Base-by-base conservation (phyloP, 2,113 vertebrate genomes). In the Tetrao urogallus region DNA sequence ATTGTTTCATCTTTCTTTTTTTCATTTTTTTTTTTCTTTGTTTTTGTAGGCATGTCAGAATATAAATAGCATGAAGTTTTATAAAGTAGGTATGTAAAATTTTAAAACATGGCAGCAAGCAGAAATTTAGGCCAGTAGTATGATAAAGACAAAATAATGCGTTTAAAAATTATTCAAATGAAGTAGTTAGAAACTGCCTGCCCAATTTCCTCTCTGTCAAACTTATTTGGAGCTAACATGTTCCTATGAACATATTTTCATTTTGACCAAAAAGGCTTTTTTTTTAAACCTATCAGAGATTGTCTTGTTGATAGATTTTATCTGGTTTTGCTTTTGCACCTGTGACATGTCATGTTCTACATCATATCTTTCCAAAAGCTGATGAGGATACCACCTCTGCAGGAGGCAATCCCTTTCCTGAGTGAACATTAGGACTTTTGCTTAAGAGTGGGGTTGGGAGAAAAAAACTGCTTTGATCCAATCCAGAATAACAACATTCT, bases 21-120 rank as follows among this genome's bases (percentile, higher is more conserved):
- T 2, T 20, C 3, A 2, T 1, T 1, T 52, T 57, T 78, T 75
- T 78, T 75, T 40, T 15, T 45, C 3, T 21, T 8, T 4, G 1
- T 2, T 43, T 57, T 84, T 83, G 54, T n/a, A 2, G 25, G 60
- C 15, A 21, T 40, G 20, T 54, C 8, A 48, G 57, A 86, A 63
- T 57, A 52, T 20, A 47, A 72, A 28, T 76, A 17, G 2, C 14
- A 57, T 42, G 28, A 52, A 34, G 4, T 61, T 69, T 86, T 69
- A 69, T 67, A 60, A 86, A 91, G 58, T 36, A 6, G 3, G 0
- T 47, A 32, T 24, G 2, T 15, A n/a, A 12, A 63, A 38, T n/a
- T 80, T 75, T 48, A 38, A 70, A 73, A 63, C 54, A 11, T 20
- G 45, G 43, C 19, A 80, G 13, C n/a, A 70, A 22, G 17, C 8